phyloP scores from a whole-genome alignment of 2,888 invertebrate species.

The Ormia ochracea region DNA sequence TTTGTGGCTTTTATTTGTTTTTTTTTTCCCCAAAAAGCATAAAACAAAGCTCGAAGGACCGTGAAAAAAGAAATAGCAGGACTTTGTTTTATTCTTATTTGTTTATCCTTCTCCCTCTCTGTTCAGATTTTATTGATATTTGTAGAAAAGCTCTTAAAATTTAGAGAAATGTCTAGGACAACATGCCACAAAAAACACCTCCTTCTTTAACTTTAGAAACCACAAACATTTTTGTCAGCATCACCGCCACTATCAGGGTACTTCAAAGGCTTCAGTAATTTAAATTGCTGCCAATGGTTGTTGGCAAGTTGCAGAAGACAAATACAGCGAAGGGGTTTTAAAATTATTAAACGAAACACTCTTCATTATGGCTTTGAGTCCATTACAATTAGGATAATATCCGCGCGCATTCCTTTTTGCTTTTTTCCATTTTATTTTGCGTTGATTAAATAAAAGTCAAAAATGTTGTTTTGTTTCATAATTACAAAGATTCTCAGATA shows the following conservation, averaged over 20 bases:
- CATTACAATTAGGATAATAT: conserved; percentile 48
- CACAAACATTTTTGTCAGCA: conserved; percentile 34
- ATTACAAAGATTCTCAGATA: conserved; percentile 33
- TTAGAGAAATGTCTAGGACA: conserved; percentile 44
- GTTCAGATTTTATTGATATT: conserved; percentile 46
- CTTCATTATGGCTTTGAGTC: conserved; percentile 19
- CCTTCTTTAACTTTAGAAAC: conserved; percentile 31
- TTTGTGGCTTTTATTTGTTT: no score
- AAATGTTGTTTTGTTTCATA: conserved; percentile 23
- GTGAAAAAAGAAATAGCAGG: conserved; percentile 8
- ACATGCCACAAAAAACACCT: conserved; percentile 55
- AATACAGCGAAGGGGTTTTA: neutral
- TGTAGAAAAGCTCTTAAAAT: conserved; percentile 56
- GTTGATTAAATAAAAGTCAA: conserved; percentile 54
- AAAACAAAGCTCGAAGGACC: neutral
- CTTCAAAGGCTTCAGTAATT: conserved; percentile 10
- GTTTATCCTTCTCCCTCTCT: neutral
- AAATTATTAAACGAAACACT: conserved; percentile 5
- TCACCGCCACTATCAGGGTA: conserved; percentile 8
- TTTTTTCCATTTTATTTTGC: neutral
- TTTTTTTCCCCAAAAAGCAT: conserved; percentile 23
- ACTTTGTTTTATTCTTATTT: conserved; percentile 49
- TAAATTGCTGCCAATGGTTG: neutral
- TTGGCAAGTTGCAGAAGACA: neutral
- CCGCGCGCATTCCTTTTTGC: conserved; percentile 15